Evolutionary conservation across 2,113 vertebrate genomes (phyloP), one percentile per base, ranked within the genome.

Genomic region (Cebus imitator): DNA sequence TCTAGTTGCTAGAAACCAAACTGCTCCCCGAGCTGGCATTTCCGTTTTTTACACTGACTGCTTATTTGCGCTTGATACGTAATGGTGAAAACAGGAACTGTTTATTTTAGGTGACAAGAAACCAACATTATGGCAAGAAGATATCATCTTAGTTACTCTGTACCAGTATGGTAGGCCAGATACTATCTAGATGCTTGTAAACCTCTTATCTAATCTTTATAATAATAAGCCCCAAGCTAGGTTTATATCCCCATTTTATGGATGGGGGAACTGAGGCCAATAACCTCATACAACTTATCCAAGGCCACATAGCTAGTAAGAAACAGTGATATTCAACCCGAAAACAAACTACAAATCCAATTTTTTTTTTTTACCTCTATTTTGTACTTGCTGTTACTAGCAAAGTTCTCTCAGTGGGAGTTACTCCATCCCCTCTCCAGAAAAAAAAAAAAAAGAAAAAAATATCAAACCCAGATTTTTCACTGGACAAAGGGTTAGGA

Each of bases 401-500:
- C 30, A 5, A 57, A 25, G 9, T 87, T 61, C 10, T 30, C 68
- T 43, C 16, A 64, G 66, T 8, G 32, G 13, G n/a, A 90, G 43
- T 91, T 35, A 45, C 3, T 30, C 57, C 27, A 6, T n/a, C 23
- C 72, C 30, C 37, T 30, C 70, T 78, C 23, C 2, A 35, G 40
- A 94, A 76, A 48, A 27, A 80, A 30, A 21, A 45, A 90, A 72
- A 48, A 27, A 84, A 43, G 6, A 43, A 50, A 50, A 55, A 27
- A 72, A 50, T 50, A 35, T 57, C 23, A 30, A 52, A 75, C 6
- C 23, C 17, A 64, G 58, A 85, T 91, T 89, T 89, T 96, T 80
- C 50, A 40, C 11, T 95, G 96, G 96, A 78, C 70, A 55, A 76
- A 95, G n/a, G 70, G 72, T 50, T 40, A 94, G 82, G 94, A 94